Base-by-base conservation (phyloP, 53 echinoderm and acorn worm genomes). In the Crossaster papposus region DNA sequence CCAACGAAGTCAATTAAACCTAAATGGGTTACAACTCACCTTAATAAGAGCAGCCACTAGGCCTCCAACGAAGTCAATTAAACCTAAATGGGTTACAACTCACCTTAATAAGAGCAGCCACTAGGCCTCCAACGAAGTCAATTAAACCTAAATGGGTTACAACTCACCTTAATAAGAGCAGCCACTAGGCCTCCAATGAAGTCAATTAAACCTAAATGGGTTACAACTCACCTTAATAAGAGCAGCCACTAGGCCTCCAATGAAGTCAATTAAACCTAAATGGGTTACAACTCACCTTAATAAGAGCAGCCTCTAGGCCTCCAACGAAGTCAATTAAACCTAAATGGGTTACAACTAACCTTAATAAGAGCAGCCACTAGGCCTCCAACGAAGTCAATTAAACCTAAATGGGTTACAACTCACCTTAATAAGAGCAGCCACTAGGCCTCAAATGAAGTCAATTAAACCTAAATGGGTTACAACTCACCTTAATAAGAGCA, bases 121-220 rank as follows among this genome's bases (percentile, higher is more conserved):
- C 44, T 9, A 44, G 9, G 44, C 44, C 2, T 44, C 44, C 44
- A 9, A 44, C 9, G 44, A 44, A 44, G 44, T 44, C 44, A 44
- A 44, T 44, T 44, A 44, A 44, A 7, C 44, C 44, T 44, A n/a
- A n/a, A n/a, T n/a, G n/a, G n/a, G n/a, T n/a, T n/a, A 44, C 6
- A 1, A 91, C 92, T 89, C 80, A 95, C 95, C 89, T 85, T 85
- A 31, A 98, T 98, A 28, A 98, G 62, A 36, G 83, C 91, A 44
- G 44, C 5, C 44, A 44, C 44, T 9, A 44, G 9, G 44, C 44
- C 2, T 44, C 44, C 44, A 9, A 44, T 44, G 44, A 44, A 44
- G 44, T 44, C 44, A 44, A 44, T 44, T 44, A 44, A 44, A 7
- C 44, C 44, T 44, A n/a, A n/a, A n/a, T n/a, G n/a, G n/a, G n/a